A percentile compares a stretch with the other conserved stretches of the same genome.
phyloP scores from a whole-genome alignment of 2,797 vertebrate species.

The Pipistrellus kuhlii region DNA sequence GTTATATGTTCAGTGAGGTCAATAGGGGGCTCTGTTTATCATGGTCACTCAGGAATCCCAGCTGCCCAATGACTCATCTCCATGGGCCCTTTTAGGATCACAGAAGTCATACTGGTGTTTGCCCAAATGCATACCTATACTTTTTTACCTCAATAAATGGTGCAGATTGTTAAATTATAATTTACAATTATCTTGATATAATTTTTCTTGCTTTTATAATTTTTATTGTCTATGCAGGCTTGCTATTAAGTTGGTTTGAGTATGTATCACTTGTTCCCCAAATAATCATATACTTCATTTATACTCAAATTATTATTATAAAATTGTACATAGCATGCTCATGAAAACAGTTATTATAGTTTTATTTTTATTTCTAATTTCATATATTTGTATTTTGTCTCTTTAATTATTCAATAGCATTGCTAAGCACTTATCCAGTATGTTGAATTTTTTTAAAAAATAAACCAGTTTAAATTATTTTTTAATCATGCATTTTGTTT shows the following conservation, averaged over 20 bases:
- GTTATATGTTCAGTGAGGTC: neutral
- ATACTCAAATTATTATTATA: conserved; percentile 10
- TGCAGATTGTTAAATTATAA: neutral
- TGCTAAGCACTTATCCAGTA: neutral
- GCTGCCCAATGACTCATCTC: neutral
- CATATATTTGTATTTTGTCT: neutral
- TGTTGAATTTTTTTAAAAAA: conserved; percentile 4
- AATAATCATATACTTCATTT: conserved; percentile 18
- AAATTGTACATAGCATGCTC: neutral
- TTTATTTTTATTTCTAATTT: conserved; percentile 53
- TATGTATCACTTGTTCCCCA: neutral
- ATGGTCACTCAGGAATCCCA: neutral
- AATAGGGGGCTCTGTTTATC: conserved; percentile 62
- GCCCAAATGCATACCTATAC: neutral
- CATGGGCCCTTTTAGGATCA: rapidly evolving
- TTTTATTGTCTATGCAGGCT: neutral
- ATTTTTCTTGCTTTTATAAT: neutral
- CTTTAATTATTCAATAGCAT: conserved; percentile 26
- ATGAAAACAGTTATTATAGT: neutral
- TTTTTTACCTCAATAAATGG: neutral
- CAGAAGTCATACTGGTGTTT: neutral
- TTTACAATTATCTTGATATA: neutral
- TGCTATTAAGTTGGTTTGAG: neutral
- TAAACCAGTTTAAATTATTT: neutral
- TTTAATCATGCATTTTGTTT: neutral